Evolutionary conservation across 2,797 vertebrate species (phyloP), one percentile per base, ranked within the genome.

Genomic region (Florisuga fusca): DNA sequence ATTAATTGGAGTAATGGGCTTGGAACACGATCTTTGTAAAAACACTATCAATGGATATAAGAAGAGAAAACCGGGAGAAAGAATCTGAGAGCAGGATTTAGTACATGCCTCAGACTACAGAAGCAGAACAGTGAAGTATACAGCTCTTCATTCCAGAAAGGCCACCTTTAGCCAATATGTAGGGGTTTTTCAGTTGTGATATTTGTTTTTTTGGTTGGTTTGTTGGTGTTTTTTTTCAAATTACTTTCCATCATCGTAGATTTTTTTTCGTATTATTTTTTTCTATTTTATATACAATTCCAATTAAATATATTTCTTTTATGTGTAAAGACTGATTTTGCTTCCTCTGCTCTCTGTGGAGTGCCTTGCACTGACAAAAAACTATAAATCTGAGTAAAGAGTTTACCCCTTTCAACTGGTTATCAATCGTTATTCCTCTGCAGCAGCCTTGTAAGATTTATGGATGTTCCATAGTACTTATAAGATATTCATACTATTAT

Each of bases 251-350:
- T 27, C 2, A 33, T 18, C 26, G 12, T 29, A 68, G 7, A 34
- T 36, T 25, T 72, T 75, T 67, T 87, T 45, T 21, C 64, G 10
- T 51, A 18, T 6, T 2, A 12, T 53, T 58, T 57, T 59, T 55
- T 62, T 6, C 17, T 50, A 6, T n/a, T 46, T 33, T 2, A 0
- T 21, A 50, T 19, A 22, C 4, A 57, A 36, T 34, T 55, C 4
- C 8, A 76, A 45, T 55, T 69, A 38, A 57, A 48, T 43, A 41
- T 11, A 71, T 27, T 14, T 36, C 2, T 46, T 74, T 79, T 74
- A 20, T 33, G 2, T 55, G 21, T 67, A 53, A 54, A 63, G 19
- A 62, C 8, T 31, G 22, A 72, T 75, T 82, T 17, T 67, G 15
- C 12, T n/a, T 67, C 17, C 13, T 43, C 27, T 66, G 10, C 9